These are phyloP conservation scores for Trissolcus brochymenae DNA, from an alignment of 2,888 invertebrate genomes.

Conservation along the genomic window DNA sequence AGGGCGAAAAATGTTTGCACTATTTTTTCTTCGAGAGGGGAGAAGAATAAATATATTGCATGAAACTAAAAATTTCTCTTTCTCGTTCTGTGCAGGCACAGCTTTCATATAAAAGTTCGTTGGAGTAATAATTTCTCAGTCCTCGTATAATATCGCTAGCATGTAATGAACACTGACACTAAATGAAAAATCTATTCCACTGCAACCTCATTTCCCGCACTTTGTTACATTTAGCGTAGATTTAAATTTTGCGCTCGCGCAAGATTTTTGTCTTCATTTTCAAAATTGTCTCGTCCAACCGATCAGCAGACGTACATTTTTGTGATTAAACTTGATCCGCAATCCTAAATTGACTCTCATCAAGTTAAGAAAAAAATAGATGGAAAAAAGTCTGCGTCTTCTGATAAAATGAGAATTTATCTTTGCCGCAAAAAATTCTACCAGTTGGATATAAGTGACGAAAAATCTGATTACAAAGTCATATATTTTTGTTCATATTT, in stretches of 20 bases:
- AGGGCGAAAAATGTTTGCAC: background rate
- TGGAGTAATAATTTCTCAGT: slow-evolving; percentile 30
- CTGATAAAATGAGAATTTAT: too few relatives aligned
- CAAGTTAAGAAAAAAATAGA: too few relatives aligned
- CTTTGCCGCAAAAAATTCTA: too few relatives aligned
- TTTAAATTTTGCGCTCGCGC: slow-evolving; percentile 31
- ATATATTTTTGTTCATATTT: too few relatives aligned
- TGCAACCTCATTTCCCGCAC: slow-evolving; percentile 36
- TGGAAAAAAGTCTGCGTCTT: too few relatives aligned
- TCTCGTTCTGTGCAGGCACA: slow-evolving; percentile 10
- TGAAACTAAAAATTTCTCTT: background rate
- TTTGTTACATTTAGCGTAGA: slow-evolving; percentile 35
- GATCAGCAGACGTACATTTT: slow-evolving; percentile 32
- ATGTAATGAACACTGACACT: slow-evolving; percentile 18
- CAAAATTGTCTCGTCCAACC: slow-evolving; percentile 8
- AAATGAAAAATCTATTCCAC: slow-evolving; percentile 49
- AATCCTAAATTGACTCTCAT: too few relatives aligned
- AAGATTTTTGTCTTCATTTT: slow-evolving; percentile 47
- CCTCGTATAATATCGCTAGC: slow-evolving; percentile 19
- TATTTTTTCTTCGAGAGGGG: too few relatives aligned
- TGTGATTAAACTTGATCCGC: background rate
- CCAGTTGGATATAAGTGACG: too few relatives aligned
- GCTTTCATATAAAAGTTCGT: slow-evolving; percentile 32
- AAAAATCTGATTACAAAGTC: too few relatives aligned
- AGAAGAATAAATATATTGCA: too few relatives aligned